Percentiles rank a stretch among this genome's conserved stretches.
Conservation (phyloP, 2,888 invertebrate species). For the Drosophila meridionalis region DNA sequence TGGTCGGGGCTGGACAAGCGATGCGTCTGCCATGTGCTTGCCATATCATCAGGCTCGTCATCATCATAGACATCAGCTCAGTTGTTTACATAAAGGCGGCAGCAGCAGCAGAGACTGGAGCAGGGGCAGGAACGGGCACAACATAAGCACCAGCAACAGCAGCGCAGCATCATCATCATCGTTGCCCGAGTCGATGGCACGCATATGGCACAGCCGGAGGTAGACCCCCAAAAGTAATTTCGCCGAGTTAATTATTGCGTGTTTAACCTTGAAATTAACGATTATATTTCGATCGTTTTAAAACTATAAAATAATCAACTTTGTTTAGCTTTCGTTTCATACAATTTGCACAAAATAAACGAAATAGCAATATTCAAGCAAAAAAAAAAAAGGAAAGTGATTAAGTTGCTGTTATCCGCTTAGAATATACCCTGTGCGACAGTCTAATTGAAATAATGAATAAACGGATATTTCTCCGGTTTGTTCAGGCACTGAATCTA, state of each 20-base stretch:
- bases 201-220: constrained; percentile 56
- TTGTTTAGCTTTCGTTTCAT: constrained; percentile 74
- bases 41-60: constrained; percentile 51
- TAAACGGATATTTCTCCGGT: not conserved
- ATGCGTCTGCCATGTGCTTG: constrained; percentile 65
- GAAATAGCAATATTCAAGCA: constrained; percentile 25
- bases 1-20: constrained; percentile 52
- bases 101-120: not conserved
- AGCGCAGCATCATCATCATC: constrained; percentile 20
- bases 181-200: constrained; percentile 24
- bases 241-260: constrained; percentile 76
- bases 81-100: constrained; percentile 39
- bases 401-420: not conserved
- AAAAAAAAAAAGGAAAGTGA: constrained; percentile 10
- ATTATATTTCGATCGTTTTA: constrained; percentile 70
- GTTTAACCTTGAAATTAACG: constrained; percentile 74
- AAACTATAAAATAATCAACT: constrained; percentile 78
- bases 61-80: constrained; percentile 24
- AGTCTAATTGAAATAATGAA: not conserved
- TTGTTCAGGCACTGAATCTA: not conserved
- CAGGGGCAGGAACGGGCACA: constrained; percentile 4
- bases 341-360: constrained; percentile 54
- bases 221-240: constrained; percentile 63
- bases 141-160: constrained; percentile 10
- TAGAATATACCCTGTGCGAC: not conserved